Conservation (phyloP, 2,797 vertebrate genomes). For the Ceryle rudis region DNA sequence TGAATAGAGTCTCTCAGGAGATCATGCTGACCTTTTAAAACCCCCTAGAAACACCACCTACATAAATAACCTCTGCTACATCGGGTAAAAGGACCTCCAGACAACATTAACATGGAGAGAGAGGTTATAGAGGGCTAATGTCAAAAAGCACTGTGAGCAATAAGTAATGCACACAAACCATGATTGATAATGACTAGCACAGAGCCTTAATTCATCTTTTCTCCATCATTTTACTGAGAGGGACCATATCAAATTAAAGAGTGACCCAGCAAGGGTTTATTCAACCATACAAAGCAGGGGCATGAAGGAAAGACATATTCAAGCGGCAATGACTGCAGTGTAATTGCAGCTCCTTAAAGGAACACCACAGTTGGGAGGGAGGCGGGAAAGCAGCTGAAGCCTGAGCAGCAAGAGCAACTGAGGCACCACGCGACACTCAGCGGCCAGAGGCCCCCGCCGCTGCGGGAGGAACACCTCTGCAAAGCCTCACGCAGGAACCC, state of each 20-base stretch:
- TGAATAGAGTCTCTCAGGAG: conserved; percentile 49
- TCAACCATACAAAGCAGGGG: conserved; percentile 64
- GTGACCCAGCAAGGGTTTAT: conserved; percentile 73
- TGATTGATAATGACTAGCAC: conserved; percentile 84
- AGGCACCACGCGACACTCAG: fast-evolving
- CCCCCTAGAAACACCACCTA: conserved; percentile 77
- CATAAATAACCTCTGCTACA: conserved; percentile 82
- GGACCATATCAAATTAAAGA: conserved; percentile 75
- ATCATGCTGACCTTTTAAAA: conserved; percentile 82
- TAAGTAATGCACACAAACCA: conserved; percentile 87
- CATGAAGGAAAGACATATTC: conserved; percentile 59
- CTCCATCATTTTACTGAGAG: conserved; percentile 79
- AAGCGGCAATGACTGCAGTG: conserved; percentile 42
- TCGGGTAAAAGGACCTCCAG: conserved; percentile 61
- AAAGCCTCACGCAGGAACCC: fast-evolving
- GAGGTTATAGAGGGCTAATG: conserved; percentile 78
- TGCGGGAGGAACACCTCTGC: fast-evolving
- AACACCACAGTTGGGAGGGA: not conserved
- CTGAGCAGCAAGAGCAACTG: not conserved
- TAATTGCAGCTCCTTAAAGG: conserved; percentile 62
- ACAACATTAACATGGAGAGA: conserved; percentile 66
- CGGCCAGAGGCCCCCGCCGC: fast-evolving
- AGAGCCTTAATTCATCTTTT: conserved; percentile 83
- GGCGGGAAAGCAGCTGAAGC: not conserved
- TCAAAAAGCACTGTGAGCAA: conserved; percentile 86